Evolutionary conservation across 2,797 vertebrate species (phyloP).

Genomic region (Paedocypris micromegethes): DNA sequence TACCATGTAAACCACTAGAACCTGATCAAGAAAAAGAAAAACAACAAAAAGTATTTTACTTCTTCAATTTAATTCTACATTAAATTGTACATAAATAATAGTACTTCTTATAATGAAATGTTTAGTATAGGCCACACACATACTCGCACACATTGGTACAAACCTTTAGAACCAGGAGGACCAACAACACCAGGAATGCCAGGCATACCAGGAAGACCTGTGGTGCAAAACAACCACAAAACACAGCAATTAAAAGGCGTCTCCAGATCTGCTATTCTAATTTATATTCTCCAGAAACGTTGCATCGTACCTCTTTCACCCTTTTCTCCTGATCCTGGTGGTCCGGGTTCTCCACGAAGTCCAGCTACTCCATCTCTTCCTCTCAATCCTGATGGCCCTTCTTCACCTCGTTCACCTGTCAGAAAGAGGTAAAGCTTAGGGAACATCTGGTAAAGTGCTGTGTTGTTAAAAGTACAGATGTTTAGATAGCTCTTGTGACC

Average conservation of each 20-base stretch:
- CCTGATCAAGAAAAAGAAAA: constrained; percentile 16
- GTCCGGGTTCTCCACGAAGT: constrained; percentile 81
- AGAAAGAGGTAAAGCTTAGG: background rate
- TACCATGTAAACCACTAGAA: constrained; percentile 28
- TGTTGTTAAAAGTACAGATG: background rate
- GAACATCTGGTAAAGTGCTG: constrained; percentile 2
- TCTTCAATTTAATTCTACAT: background rate
- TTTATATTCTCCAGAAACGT: constrained; percentile 10
- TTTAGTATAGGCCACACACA: no score
- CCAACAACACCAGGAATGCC: constrained; percentile 75
- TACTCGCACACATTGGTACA: background rate
- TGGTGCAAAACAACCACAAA: constrained; percentile 58
- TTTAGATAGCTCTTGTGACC: background rate
- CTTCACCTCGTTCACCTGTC: constrained; percentile 84
- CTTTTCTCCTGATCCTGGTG: constrained; percentile 78
- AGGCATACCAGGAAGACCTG: constrained; percentile 69
- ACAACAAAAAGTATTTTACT: background rate
- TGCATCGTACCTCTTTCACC: constrained; percentile 80
- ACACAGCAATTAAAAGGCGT: constrained; percentile 17
- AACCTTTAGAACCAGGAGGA: constrained; percentile 25
- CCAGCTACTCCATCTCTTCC: constrained; percentile 84
- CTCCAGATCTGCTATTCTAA: background rate
- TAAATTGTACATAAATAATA: no score
- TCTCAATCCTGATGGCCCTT: constrained; percentile 80
- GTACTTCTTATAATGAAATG: no score